phyloP scores from a whole-genome alignment of 2,797 vertebrate genomes.

The Petrocephalus sullivani region DNA sequence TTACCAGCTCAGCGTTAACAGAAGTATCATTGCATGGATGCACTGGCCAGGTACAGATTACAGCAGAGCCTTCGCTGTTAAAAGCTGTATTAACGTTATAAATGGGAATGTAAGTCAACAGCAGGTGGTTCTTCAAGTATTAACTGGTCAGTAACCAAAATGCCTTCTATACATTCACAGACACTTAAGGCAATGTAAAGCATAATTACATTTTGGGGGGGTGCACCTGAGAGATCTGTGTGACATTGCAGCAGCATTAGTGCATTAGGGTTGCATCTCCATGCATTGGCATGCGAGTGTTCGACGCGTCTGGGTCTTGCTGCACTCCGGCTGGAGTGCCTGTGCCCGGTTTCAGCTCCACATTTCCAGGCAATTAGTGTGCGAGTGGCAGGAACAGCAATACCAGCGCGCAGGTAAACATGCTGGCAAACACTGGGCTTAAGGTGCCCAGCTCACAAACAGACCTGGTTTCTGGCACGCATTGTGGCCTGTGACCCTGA shows the following conservation, averaged over 20 bases:
- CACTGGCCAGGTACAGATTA: neutral
- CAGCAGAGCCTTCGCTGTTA: neutral
- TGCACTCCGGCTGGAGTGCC: neutral
- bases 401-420: conserved; percentile 15
- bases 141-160: neutral
- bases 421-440: neutral
- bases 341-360: neutral
- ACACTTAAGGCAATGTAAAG: neutral
- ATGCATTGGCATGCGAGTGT: neutral
- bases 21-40: neutral
- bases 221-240: neutral
- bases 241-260: neutral
- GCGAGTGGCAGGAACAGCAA: neutral
- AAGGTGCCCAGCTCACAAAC: neutral
- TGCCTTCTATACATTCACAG: neutral
- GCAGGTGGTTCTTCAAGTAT: neutral
- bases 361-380: neutral
- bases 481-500: neutral
- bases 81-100: neutral
- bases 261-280: neutral
- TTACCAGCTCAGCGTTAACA: neutral
- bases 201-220: neutral
- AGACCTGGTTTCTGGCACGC: neutral
- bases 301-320: neutral
- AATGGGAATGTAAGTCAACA: neutral